These are phyloP conservation scores for Halictus ligatus DNA, from an alignment of 2,888 invertebrate genomes.

Conservation along the genomic window DNA sequence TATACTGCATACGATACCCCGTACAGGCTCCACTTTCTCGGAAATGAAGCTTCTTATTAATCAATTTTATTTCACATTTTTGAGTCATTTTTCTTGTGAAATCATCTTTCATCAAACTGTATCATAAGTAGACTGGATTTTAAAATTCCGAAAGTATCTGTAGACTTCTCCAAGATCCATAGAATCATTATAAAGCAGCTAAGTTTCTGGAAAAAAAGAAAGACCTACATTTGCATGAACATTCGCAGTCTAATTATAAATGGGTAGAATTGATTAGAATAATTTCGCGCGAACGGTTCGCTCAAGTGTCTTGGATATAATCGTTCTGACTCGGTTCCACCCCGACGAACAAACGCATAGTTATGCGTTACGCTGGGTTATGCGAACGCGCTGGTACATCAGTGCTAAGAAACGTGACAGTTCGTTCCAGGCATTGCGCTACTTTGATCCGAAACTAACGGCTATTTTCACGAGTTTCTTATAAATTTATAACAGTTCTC, in stretches of 20 bases:
- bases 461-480: neutral
- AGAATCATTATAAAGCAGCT: neutral
- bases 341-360: neutral
- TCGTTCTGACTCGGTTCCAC: conserved; percentile 12
- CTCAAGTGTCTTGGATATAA: conserved; percentile 11
- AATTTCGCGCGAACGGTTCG: neutral
- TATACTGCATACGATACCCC: neutral
- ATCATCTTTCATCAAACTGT: neutral
- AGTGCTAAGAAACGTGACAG: conserved; percentile 1
- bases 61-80: conserved; percentile 7
- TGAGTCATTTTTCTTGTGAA: neutral
- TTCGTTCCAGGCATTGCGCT: neutral
- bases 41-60: neutral
- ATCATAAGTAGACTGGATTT: neutral
- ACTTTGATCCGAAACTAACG: neutral
- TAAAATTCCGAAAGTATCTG: neutral
- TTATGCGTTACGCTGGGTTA: conserved; percentile 2
- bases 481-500: neutral
- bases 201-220: neutral
- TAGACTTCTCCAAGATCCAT: neutral
- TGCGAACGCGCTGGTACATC: conserved; percentile 13
- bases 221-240: neutral
- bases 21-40: neutral
- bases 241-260: neutral
- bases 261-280: neutral